Evolutionary conservation across 1,140 invertebrate species (phyloP), one percentile per base, ranked within the genome.

Genomic region (Pristionchus pacificus): DNA sequence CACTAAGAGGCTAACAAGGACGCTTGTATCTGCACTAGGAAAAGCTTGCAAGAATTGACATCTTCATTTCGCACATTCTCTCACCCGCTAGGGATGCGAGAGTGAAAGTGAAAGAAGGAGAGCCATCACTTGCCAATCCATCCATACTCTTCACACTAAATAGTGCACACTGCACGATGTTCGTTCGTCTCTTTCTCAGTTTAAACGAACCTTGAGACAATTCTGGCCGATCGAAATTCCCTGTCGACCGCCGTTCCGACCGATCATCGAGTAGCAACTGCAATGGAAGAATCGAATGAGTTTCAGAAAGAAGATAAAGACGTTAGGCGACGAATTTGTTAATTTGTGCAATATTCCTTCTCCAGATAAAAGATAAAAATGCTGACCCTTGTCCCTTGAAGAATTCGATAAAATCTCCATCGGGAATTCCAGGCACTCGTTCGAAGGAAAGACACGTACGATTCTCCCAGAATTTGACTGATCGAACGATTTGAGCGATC

Each of bases 201-300:
- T 32, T 19, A n/a, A 49, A 49, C 38, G 19, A 49, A 80, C 78
- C 60, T 79, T 77, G 38, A 81, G 77, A 70, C 80, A 81, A 49
- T 77, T 78, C 24, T 71, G 71, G n/a, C 80, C 80, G 55, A 81
- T 81, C 24, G 80, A 82, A 55, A 82, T 70, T 14, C 81, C 81
- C 68, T 82, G 80, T 60, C 80, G 77, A 29, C 80, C 80, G n/a
- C 80, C 80, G 63, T 77, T 77, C 10, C 74, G 66, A 10, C 80
- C 80, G 25, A 82, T 82, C 80, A 83, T 83, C 19, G 80, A 82
- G 64, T 82, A 82, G 64, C 80, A 82, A 24, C 78, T 79, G 68
- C 38, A 49, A 49, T 19, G 38, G 38, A 49, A 49, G 19, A 19
- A 49, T 19, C 38, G 38, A 49, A 49, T 19, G 19, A 49, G 38